Evolutionary conservation across 2,797 vertebrate genomes (phyloP).

Genomic region (Amazona ochrocephala): DNA sequence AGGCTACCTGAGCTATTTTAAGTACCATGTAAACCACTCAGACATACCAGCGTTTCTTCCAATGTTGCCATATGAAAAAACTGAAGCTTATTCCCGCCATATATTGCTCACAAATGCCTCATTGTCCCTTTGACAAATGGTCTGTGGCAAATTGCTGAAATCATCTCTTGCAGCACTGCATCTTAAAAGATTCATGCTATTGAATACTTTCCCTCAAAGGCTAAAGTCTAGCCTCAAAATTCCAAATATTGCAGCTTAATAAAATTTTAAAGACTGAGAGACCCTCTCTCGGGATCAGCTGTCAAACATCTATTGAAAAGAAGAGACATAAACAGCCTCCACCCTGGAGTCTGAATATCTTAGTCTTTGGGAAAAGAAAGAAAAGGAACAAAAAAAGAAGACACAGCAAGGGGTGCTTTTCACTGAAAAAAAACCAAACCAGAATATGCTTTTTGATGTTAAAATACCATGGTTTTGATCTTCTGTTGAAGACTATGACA

Average conservation of each 20-base stretch:
- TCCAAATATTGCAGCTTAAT: conserved; percentile 80
- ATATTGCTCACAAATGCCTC: conserved; percentile 63
- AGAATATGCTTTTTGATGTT: conserved; percentile 59
- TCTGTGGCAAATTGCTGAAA: conserved; percentile 74
- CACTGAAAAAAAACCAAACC: not conserved
- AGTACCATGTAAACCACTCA: conserved; percentile 30
- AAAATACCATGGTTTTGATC: conserved; percentile 57
- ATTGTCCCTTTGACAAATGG: conserved; percentile 72
- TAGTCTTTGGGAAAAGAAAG: conserved; percentile 15
- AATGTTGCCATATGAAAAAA: conserved; percentile 53
- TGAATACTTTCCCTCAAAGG: conserved; percentile 77
- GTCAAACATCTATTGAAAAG: conserved; percentile 84
- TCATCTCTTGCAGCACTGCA: conserved; percentile 69
- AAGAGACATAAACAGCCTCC: conserved; percentile 79
- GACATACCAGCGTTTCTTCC: conserved; percentile 23
- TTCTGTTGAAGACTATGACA: conserved; percentile 30
- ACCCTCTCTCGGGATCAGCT: conserved; percentile 81
- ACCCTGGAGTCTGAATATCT: conserved; percentile 59
- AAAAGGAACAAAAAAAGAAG: not conserved
- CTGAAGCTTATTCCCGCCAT: conserved; percentile 42
- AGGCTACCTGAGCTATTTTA: conserved; percentile 59
- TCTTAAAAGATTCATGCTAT: conserved; percentile 78
- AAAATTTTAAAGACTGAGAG: conserved; percentile 80
- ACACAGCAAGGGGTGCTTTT: conserved; percentile 14
- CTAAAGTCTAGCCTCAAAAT: conserved; percentile 75